Percentiles rank a stretch among this genome's conserved stretches.
Conservation (phyloP, 2,113 vertebrate species). For the Leucoraja erinaceus region DNA sequence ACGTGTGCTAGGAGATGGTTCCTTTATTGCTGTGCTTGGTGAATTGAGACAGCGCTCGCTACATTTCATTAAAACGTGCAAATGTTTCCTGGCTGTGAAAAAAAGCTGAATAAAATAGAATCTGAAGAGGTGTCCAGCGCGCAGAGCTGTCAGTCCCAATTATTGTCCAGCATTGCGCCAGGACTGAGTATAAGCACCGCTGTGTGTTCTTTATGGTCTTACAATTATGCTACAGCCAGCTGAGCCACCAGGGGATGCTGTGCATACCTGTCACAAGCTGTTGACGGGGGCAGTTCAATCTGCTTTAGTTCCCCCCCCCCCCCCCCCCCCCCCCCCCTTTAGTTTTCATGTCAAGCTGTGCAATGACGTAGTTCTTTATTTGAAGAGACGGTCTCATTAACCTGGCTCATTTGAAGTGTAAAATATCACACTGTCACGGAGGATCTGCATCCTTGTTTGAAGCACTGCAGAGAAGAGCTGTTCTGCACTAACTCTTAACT, state of each 20-base stretch:
- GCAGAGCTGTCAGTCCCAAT: constrained; percentile 34
- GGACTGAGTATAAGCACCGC: not conserved
- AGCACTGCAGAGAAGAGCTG: constrained; percentile 16
- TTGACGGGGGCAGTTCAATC: not conserved
- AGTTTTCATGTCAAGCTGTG: constrained; percentile 33
- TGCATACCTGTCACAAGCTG: not conserved
- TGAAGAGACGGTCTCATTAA: constrained; percentile 29
- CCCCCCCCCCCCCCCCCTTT: not conserved
- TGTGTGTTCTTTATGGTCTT: no score
- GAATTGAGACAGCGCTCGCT: not conserved
- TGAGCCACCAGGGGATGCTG: constrained; percentile 28
- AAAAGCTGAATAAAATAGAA: not conserved
- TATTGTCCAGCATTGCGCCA: not conserved
- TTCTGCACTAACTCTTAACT: not conserved
- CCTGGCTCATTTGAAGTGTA: constrained; percentile 36
- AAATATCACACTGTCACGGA: constrained; percentile 34
- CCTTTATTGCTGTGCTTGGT: not conserved
- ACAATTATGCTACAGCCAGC: not conserved
- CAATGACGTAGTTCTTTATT: constrained; percentile 11
- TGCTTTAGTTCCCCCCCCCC: not conserved
- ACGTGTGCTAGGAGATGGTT: not conserved
- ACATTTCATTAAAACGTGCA: not conserved
- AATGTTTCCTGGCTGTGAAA: not conserved
- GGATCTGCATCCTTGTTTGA: constrained; percentile 17
- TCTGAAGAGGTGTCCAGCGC: not conserved